Evolutionary conservation across 1,140 invertebrate species (phyloP).

Genomic region (Callitettix versicolor): DNA sequence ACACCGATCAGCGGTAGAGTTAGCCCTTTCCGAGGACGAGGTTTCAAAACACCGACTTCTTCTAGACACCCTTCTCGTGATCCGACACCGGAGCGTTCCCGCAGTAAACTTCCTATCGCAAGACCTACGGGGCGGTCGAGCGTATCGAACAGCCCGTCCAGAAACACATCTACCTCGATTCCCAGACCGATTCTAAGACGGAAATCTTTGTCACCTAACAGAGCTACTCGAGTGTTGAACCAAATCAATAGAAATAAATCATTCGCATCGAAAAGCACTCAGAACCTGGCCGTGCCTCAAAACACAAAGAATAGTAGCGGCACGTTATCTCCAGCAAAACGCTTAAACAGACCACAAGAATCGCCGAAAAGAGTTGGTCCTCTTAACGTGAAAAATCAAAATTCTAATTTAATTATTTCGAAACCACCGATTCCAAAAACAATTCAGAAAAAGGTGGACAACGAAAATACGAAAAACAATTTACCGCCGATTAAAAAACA

Average conservation of each 20-base stretch:
- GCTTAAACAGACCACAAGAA: neutral
- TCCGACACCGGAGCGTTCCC: conserved; percentile 4
- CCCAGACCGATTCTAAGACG: conserved; percentile 9
- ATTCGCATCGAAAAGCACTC: neutral
- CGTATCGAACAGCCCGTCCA: conserved; percentile 13
- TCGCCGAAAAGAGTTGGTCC: conserved; percentile 5
- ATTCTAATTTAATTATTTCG: neutral
- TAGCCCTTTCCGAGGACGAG: conserved; percentile 44
- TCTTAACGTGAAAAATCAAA: neutral
- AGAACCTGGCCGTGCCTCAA: no score
- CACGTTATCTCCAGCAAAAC: no score
- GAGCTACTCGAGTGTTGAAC: neutral
- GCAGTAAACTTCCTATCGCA: conserved; percentile 10
- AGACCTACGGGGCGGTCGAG: neutral
- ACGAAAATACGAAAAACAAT: neutral
- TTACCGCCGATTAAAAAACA: no score
- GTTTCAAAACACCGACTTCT: conserved; percentile 41
- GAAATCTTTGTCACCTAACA: conserved; percentile 4
- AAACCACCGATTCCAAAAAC: conserved; percentile 13
- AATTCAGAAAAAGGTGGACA: neutral
- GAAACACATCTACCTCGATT: conserved; percentile 5
- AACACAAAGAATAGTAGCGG: no score
- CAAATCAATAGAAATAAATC: conserved; percentile 5
- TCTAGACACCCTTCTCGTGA: conserved; percentile 9
- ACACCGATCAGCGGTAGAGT: conserved; percentile 35